Conservation (phyloP, 2,113 vertebrate species). For the Chaetodon trifascialis region DNA sequence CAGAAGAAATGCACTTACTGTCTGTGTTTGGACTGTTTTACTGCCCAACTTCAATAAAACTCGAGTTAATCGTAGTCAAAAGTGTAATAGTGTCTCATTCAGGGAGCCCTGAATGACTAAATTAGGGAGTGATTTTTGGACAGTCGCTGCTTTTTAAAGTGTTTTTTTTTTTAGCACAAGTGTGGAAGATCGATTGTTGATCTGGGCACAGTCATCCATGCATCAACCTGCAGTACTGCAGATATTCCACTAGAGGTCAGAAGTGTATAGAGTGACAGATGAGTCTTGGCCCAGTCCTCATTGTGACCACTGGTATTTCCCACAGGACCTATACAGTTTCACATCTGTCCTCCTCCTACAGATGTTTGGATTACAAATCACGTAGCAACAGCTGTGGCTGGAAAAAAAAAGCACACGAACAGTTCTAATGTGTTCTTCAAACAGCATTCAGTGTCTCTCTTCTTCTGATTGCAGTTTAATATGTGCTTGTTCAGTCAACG, state of each 20-base stretch:
- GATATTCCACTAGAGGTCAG: conserved; percentile 69
- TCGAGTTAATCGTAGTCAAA: not conserved
- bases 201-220: not conserved
- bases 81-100: not conserved
- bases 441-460: not conserved
- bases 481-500: not conserved
- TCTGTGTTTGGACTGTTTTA: not conserved
- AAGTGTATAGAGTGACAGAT: not conserved
- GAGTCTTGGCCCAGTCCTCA: not conserved
- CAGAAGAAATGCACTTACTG: not conserved
- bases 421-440: not conserved
- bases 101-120: not conserved
- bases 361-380: conserved; percentile 35
- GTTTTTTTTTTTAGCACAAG: not conserved
- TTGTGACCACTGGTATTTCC: not conserved
- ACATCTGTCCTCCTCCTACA: conserved; percentile 26
- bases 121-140: not conserved
- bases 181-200: not conserved
- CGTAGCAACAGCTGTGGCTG: not conserved
- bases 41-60: too few relatives aligned
- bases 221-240: conserved; percentile 48
- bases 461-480: not conserved
- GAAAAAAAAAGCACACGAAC: not conserved
- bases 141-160: not conserved
- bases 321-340: conserved; percentile 1